phyloP scores from a whole-genome alignment of 2,797 vertebrate genomes.

The Pipistrellus kuhlii region DNA sequence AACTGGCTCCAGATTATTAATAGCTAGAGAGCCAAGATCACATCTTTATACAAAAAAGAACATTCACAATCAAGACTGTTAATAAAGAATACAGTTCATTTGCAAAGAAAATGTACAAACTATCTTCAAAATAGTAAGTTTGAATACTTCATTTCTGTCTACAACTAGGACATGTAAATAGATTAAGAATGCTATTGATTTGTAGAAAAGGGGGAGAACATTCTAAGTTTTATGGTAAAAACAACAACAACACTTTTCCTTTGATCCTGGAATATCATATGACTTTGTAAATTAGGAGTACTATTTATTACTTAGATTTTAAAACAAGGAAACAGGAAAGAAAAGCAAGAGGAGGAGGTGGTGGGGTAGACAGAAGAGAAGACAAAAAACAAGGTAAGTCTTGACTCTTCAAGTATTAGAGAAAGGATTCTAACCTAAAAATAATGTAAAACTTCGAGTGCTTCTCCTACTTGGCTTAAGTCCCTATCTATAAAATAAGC shows the following conservation, averaged over 20 bases:
- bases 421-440: background rate
- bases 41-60: background rate
- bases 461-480: background rate
- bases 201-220: background rate
- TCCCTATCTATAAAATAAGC: background rate
- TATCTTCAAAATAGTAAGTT: slow-evolving; percentile 25
- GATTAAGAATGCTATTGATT: background rate
- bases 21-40: background rate
- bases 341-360: background rate
- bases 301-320: background rate
- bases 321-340: background rate
- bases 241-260: background rate
- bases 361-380: background rate
- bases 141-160: slow-evolving; percentile 5
- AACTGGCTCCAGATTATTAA: background rate
- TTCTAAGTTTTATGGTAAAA: background rate
- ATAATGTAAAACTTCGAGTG: background rate
- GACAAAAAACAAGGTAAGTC: background rate
- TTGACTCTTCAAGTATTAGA: background rate
- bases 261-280: background rate
- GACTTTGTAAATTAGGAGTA: background rate
- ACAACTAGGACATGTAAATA: background rate
- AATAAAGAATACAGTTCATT: background rate
- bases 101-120: background rate
- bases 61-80: background rate